phyloP scores from a whole-genome alignment of 2,888 invertebrate genomes.

The Zaprionus bogoriensis region DNA sequence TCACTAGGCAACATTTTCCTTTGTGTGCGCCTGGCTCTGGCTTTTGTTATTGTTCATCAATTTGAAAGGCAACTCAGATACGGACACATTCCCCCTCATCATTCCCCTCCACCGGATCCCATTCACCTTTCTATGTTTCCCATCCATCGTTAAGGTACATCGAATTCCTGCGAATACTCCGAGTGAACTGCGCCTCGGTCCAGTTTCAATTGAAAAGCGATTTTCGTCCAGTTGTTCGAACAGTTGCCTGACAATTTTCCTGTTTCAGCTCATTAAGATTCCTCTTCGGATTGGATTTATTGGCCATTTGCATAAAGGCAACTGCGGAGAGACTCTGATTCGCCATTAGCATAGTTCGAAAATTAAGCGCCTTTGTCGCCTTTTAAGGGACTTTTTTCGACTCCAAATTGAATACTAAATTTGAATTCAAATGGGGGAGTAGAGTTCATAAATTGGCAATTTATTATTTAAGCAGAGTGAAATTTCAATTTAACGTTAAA shows the following conservation, averaged over 20 bases:
- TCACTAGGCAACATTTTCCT: conserved; percentile 68
- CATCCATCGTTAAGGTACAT: not conserved
- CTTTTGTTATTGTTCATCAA: conserved; percentile 78
- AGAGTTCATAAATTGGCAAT: too few relatives aligned
- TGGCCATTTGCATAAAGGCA: conserved; percentile 43
- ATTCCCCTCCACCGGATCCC: not conserved
- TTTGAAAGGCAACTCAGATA: conserved; percentile 68
- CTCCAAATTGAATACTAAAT: not conserved
- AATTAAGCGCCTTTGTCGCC: not conserved
- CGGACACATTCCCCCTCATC: conserved; percentile 4
- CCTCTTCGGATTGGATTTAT: conserved; percentile 31
- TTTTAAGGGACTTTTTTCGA: not conserved
- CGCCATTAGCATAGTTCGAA: not conserved
- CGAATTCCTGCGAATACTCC: not conserved
- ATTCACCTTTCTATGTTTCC: not conserved
- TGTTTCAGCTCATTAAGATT: conserved; percentile 57
- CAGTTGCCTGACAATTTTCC: conserved; percentile 42
- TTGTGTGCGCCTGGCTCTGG: conserved; percentile 48
- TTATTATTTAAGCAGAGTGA: too few relatives aligned
- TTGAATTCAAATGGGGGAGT: not conserved
- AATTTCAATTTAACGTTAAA: too few relatives aligned
- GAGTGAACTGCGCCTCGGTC: not conserved
- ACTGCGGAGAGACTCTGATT: conserved; percentile 17
- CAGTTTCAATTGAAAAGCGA: conserved; percentile 24
- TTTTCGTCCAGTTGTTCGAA: conserved; percentile 19